Percentiles rank a stretch among this genome's conserved stretches.
Evolutionary conservation across 2,888 invertebrate species (phyloP).

Genomic region (Pristionchus fissidentatus): DNA sequence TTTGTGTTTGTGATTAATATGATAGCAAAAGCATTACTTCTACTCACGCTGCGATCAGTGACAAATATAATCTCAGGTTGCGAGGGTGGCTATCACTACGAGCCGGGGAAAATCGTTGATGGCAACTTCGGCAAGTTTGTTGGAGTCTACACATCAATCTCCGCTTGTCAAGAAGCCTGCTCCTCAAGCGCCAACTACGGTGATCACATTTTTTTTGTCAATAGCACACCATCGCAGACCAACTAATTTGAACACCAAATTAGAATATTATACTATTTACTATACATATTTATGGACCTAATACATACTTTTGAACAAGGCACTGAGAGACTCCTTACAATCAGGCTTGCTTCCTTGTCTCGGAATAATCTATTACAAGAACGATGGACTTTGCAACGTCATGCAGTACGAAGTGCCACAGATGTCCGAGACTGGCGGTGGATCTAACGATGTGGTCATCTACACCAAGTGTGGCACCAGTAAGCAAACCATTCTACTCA

Average conservation of each 20-base stretch:
- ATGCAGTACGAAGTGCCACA: constrained; percentile 40
- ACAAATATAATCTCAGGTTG: not conserved
- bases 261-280: no score
- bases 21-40: no score
- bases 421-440: not conserved
- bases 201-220: not conserved
- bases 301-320: no score
- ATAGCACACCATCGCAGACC: not conserved
- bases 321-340: no score
- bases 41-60: no score
- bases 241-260: no score
- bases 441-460: not conserved
- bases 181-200: constrained; percentile 1
- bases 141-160: not conserved
- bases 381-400: constrained; percentile 7
- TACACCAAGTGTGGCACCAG: constrained; percentile 12
- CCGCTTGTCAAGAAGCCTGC: constrained; percentile 40
- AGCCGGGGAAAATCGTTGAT: constrained; percentile 9
- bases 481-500: not conserved
- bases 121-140: constrained; percentile 43
- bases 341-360: constrained; percentile 34
- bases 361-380: constrained; percentile 21
- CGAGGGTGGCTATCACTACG: not conserved
- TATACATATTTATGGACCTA: no score
- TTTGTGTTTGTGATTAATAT: not conserved